Conservation (phyloP, 2,113 vertebrate species). For the Illadopsis cleaveri region DNA sequence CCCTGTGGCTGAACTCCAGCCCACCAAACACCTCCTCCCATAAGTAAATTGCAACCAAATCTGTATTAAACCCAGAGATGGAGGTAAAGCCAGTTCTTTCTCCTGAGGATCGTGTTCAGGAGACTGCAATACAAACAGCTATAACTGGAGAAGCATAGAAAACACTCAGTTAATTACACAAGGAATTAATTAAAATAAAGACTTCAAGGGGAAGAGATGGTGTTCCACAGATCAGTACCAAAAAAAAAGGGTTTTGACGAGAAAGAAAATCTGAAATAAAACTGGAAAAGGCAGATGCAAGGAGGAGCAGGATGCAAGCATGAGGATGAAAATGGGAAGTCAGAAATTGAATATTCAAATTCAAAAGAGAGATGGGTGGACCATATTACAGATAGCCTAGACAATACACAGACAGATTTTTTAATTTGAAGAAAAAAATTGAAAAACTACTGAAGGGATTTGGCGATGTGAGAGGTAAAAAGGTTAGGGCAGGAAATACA, state of each 20-base stretch:
- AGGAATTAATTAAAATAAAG: not conserved
- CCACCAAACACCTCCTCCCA: not conserved
- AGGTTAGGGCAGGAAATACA: not conserved
- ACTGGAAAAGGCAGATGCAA: not conserved
- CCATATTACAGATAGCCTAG: not conserved
- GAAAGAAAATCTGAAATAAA: not conserved
- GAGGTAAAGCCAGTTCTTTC: not conserved
- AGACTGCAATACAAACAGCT: not conserved
- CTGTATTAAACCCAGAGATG: not conserved
- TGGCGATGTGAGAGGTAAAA: not conserved
- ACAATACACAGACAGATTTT: not conserved
- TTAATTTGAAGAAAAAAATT: not conserved
- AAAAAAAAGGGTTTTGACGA: not conserved
- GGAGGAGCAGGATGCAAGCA: not conserved
- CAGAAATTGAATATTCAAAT: not conserved
- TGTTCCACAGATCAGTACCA: not conserved
- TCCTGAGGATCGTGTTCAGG: not conserved
- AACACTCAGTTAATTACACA: not conserved
- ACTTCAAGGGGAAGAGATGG: not conserved
- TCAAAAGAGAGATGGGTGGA: not conserved
- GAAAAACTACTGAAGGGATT: not conserved
- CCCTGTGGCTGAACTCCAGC: not conserved
- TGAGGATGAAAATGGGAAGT: not conserved
- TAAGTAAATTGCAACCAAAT: not conserved
- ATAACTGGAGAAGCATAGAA: not conserved